Evolutionary conservation across 2,797 vertebrate genomes (phyloP).

Genomic region (Microtus obscurus): DNA sequence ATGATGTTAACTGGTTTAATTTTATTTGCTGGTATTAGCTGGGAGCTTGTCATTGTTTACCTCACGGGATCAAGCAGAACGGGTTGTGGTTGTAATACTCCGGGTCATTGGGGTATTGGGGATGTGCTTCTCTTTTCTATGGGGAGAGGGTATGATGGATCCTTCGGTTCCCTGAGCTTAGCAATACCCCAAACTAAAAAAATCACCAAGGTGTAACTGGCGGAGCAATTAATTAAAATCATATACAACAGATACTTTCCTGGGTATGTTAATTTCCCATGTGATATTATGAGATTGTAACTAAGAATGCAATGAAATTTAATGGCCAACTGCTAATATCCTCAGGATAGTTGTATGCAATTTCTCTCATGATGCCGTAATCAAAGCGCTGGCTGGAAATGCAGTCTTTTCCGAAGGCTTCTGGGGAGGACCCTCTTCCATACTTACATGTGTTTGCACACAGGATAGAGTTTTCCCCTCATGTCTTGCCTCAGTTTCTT

Average conservation of each 20-base stretch:
- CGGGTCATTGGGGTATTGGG: too few relatives aligned
- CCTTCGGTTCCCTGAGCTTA: not conserved
- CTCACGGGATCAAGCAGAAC: not conserved
- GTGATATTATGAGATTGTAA: conserved; percentile 27
- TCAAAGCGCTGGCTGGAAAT: not conserved
- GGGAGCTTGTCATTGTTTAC: conserved; percentile 50
- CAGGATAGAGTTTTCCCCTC: not conserved
- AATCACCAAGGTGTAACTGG: conserved; percentile 30
- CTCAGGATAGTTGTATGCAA: not conserved
- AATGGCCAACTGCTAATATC: conserved; percentile 12
- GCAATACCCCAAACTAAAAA: conserved; percentile 51
- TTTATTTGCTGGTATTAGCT: conserved; percentile 54
- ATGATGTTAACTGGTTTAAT: conserved; percentile 59
- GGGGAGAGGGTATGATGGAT: not conserved
- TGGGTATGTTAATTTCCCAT: conserved; percentile 51
- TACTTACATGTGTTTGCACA: not conserved
- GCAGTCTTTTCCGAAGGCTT: not conserved
- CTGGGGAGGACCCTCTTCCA: not conserved
- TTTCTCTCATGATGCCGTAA: not conserved
- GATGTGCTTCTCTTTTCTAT: not conserved
- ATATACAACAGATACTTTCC: not conserved
- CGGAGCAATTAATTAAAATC: conserved; percentile 55
- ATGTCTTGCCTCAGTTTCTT: not conserved
- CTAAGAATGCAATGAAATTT: conserved; percentile 37
- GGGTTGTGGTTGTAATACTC: not conserved